Percentiles rank a stretch among this genome's conserved stretches.
Evolutionary conservation across 2,888 invertebrate species (phyloP).

Genomic region (Cerceris rybyensis): DNA sequence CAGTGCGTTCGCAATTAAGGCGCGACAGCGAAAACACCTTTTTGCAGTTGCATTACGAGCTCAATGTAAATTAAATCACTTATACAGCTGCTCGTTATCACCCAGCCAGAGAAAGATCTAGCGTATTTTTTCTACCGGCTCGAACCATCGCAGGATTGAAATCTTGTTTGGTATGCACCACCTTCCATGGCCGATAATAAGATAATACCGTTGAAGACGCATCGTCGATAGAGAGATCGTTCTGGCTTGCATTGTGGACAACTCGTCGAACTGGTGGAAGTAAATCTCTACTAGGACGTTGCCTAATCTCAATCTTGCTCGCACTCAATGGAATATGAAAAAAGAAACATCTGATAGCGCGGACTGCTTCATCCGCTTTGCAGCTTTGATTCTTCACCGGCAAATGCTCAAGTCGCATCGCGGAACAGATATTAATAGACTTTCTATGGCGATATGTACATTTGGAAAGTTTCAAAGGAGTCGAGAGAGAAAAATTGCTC

Average conservation of each 20-base stretch:
- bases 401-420: too few species aligned
- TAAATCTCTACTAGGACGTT: background rate
- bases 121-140: slow-evolving; percentile 20
- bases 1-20: slow-evolving; percentile 21
- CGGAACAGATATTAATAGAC: too few species aligned
- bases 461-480: too few species aligned
- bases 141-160: slow-evolving; percentile 26
- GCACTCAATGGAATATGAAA: too few species aligned
- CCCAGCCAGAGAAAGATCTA: slow-evolving; percentile 30
- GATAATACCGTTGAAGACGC: slow-evolving; percentile 28
- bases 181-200: slow-evolving; percentile 37
- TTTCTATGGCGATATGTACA: too few species aligned
- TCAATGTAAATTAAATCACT: slow-evolving; percentile 46
- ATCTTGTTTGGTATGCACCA: slow-evolving; percentile 37
- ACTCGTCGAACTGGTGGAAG: slow-evolving; percentile 12
- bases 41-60: slow-evolving; percentile 31
- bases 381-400: too few species aligned
- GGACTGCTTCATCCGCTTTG: too few species aligned
- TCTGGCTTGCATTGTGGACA: slow-evolving; percentile 15
- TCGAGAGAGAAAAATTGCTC: too few species aligned
- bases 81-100: slow-evolving; percentile 60
- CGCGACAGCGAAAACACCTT: slow-evolving; percentile 30
- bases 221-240: slow-evolving; percentile 11
- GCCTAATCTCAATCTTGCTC: too few species aligned
- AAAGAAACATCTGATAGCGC: too few species aligned